Percentiles rank a stretch among this genome's conserved stretches.
Conservation (phyloP, 1,140 invertebrate genomes). For the Drosophila burlai region DNA sequence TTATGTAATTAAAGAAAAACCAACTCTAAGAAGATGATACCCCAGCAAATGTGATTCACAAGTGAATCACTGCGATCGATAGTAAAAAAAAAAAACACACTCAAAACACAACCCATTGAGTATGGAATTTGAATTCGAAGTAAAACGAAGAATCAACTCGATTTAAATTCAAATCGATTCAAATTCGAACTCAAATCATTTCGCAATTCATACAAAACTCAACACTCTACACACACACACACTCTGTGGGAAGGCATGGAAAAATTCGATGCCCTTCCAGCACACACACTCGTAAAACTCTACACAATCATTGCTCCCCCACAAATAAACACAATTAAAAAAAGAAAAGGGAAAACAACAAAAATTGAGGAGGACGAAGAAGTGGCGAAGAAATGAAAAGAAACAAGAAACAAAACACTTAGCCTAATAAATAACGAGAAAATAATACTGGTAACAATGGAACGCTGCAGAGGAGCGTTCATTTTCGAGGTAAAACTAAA, state of each 20-base stretch:
- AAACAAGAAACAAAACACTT: slow-evolving; percentile 53
- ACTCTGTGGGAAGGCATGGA: background rate
- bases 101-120: background rate
- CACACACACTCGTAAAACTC: background rate
- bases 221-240: slow-evolving; percentile 16
- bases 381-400: background rate
- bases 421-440: slow-evolving; percentile 68
- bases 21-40: slow-evolving; percentile 23
- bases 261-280: background rate
- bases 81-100: slow-evolving; percentile 15
- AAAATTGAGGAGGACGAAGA: background rate
- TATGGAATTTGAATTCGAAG: background rate
- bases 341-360: background rate
- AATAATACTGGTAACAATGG: slow-evolving; percentile 42
- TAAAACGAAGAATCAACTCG: slow-evolving; percentile 22
- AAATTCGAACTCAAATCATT: slow-evolving; percentile 14
- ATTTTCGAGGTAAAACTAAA: slow-evolving; percentile 9
- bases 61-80: slow-evolving; percentile 42
- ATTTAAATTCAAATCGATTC: slow-evolving; percentile 20
- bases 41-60: slow-evolving; percentile 53
- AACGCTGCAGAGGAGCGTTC: background rate
- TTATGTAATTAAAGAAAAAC: slow-evolving; percentile 13
- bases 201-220: slow-evolving; percentile 6
- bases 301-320: slow-evolving; percentile 9
- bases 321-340: background rate